A percentile compares a stretch with the other conserved stretches of the same genome.
Conservation (phyloP, 1,140 invertebrate genomes). For the Pantala flavescens region DNA sequence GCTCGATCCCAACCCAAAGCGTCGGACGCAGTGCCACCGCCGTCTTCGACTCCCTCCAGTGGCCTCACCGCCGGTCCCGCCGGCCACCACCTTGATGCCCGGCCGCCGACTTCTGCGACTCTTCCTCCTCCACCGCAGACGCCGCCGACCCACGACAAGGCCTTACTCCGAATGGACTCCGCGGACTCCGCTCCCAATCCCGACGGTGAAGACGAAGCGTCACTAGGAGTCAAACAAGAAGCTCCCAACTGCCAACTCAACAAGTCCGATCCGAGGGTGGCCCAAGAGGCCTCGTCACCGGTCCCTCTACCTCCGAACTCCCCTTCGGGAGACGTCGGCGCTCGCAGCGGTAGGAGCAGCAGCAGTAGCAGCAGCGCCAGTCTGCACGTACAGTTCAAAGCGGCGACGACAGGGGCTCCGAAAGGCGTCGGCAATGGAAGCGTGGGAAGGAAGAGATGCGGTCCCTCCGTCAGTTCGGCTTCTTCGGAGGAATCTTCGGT, state of each 20-base stretch:
- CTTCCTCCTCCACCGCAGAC: not conserved
- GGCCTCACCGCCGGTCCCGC: not conserved
- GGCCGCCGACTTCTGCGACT: not conserved
- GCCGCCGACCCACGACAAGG: not conserved
- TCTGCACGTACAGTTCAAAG: constrained; percentile 49
- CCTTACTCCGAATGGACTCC: not conserved
- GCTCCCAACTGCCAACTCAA: not conserved
- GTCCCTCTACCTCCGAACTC: not conserved
- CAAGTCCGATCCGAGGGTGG: not conserved
- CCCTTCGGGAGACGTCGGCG: not conserved
- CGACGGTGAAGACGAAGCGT: not conserved
- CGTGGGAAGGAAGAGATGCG: constrained; percentile 31
- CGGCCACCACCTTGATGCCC: not conserved
- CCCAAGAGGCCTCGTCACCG: not conserved
- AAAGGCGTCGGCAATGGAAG: constrained; percentile 32
- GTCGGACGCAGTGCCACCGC: too few relatives aligned
- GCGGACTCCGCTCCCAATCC: not conserved
- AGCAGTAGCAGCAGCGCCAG: not conserved
- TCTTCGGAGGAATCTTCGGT: constrained; percentile 43
- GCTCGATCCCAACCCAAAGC: not conserved
- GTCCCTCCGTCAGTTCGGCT: constrained; percentile 46
- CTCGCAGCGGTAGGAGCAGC: not conserved
- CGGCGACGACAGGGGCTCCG: constrained; percentile 26
- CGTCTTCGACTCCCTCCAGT: not conserved
- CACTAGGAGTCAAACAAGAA: not conserved